Base-by-base conservation (phyloP, 1,140 invertebrate species). In the Bombus vancouverensis region DNA sequence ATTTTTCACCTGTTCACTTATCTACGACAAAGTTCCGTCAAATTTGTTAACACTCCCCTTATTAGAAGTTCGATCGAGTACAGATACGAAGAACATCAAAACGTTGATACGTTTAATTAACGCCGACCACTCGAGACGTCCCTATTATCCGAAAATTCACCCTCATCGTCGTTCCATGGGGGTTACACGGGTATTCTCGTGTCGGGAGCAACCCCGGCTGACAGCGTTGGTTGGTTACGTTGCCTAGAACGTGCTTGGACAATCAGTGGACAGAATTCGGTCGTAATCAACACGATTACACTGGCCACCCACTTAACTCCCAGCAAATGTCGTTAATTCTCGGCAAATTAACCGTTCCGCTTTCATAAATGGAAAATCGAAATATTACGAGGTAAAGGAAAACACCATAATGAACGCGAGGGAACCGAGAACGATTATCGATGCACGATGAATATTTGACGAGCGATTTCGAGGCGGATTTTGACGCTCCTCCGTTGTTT, bases 261-360 rank as follows among this genome's bases (percentile, higher is more conserved):
- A 89, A 90, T 90, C 89, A 81, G 81, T 85, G 88, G 70, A 85
- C 74, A 28, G 66, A 72, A 28, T n/a, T 62, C 34, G 34, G 76
- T 80, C 42, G 89, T 90, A 88, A 90, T 90, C 89, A 86, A 72
- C 66, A 32, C 86, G 86, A 90, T 90, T 90, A 90, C 87, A 74
- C 59, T 37, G 62, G 70, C 6, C 81, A 82, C 57, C 70, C 89
- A 73, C 81, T 90, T 88, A 90, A 90, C 74, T 80, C 15, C 81
- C 53, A 12, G 70, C 62, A 72, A 80, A 57, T 66, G 75, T 78
- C 83, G 90, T 83, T 90, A 88, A 90, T 87, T 76, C 76, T 37
- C 68, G 87, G 81, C 65, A 90, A 90, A 90, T 88, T 88, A 83
- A 72, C 65, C 66, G 74, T 89, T 83, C 73, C 79, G 76, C 62